phyloP scores from a whole-genome alignment of 2,113 vertebrate species.

The Tetraodon nigroviridis region DNA sequence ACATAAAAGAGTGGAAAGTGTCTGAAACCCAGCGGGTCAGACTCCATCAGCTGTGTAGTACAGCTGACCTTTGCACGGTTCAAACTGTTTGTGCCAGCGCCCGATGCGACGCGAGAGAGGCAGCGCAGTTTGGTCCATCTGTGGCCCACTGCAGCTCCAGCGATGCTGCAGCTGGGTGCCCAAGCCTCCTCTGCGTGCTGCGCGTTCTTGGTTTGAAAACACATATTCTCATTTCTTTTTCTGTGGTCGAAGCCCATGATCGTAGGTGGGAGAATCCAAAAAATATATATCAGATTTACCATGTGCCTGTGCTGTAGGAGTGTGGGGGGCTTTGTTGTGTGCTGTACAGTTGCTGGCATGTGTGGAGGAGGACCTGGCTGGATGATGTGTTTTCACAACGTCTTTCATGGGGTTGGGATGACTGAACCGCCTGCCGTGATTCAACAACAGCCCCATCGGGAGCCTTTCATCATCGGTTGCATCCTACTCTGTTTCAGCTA shows the following conservation, averaged over 20 bases:
- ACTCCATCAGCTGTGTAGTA: conserved; percentile 10
- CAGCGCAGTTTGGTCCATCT: conserved; percentile 6
- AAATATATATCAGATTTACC: conserved; percentile 18
- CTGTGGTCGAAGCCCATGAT: conserved; percentile 20
- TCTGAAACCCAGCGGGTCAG: not conserved
- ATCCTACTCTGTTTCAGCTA: conserved; percentile 17
- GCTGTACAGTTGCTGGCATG: not conserved
- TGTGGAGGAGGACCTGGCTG: conserved; percentile 41
- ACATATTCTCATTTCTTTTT: conserved; percentile 9
- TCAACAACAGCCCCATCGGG: conserved; percentile 20
- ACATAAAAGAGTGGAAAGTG: no score
- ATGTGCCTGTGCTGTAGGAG: conserved; percentile 32
- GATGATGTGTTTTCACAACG: not conserved
- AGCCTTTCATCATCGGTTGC: conserved; percentile 23
- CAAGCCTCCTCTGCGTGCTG: not conserved
- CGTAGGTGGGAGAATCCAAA: conserved; percentile 37
- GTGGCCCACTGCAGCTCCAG: conserved; percentile 1
- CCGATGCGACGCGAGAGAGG: not conserved
- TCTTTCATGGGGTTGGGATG: conserved; percentile 30
- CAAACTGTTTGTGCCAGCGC: conserved; percentile 30
- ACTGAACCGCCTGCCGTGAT: conserved; percentile 10
- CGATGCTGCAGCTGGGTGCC: conserved; percentile 4
- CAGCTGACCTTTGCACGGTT: conserved; percentile 14
- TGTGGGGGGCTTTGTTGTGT: not conserved
- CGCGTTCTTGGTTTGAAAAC: conserved; percentile 22